Conservation (phyloP, 2,113 vertebrate genomes). For the Crotalus horridus region DNA sequence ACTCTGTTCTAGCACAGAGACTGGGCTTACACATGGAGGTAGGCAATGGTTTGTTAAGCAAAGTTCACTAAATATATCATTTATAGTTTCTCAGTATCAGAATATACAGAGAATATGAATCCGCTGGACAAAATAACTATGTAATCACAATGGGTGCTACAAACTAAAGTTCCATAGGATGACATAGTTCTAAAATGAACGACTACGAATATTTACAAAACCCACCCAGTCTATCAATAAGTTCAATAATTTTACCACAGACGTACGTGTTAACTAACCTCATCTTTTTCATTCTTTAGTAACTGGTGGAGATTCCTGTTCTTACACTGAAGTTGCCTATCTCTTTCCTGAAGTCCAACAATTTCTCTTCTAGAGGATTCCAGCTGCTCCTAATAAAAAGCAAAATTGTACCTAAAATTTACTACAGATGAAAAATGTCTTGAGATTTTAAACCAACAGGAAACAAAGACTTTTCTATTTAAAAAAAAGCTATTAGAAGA, state of each 20-base stretch:
- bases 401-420: constrained; percentile 34
- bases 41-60: neutral
- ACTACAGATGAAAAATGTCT: neutral
- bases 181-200: neutral
- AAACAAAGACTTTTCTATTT: neutral
- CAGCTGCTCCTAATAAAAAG: constrained; percentile 83
- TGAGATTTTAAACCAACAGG: neutral
- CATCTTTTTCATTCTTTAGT: constrained; percentile 95
- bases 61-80: neutral
- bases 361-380: constrained; percentile 88
- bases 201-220: neutral
- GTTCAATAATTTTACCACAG: neutral
- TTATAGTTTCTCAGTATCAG: neutral
- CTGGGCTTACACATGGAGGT: neutral
- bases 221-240: neutral
- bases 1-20: neutral
- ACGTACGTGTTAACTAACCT: constrained; percentile 72
- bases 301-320: constrained; percentile 89
- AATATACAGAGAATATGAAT: neutral
- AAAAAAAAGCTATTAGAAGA: neutral
- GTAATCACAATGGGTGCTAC: neutral
- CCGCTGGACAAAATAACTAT: neutral
- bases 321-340: constrained; percentile 90
- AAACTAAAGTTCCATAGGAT: neutral
- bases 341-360: constrained; percentile 86